These are phyloP conservation scores for Spodoptera littoralis DNA, from an alignment of 2,888 invertebrate genomes.

Conservation along the genomic window DNA sequence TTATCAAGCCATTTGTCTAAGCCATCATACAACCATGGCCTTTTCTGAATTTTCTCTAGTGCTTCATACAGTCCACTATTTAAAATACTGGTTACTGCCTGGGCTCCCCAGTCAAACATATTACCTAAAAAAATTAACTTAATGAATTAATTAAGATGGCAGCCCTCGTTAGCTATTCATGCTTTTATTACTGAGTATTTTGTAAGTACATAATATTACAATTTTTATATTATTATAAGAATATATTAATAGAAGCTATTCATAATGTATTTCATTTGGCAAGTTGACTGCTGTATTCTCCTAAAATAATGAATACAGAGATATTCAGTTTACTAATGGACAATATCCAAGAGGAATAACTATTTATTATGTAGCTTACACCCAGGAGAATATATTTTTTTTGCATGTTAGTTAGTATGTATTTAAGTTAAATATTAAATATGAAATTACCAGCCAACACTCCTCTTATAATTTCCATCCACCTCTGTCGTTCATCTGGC, in stretches of 20 bases:
- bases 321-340: too few species aligned
- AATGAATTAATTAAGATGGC: conserved; percentile 31
- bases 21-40: conserved; percentile 97
- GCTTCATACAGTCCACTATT: conserved; percentile 96
- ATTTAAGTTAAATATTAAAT: neutral
- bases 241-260: too few species aligned
- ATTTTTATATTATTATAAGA: conserved; percentile 13
- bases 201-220: conserved; percentile 16
- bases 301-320: too few species aligned
- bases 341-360: too few species aligned
- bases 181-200: conserved; percentile 11
- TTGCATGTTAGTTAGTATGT: neutral
- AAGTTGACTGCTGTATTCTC: too few species aligned
- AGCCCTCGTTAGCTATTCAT: conserved; percentile 15
- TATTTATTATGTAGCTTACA: too few species aligned
- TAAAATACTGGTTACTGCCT: conserved; percentile 95
- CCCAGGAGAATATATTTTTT: too few species aligned
- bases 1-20: conserved; percentile 95
- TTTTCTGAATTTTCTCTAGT: conserved; percentile 93
- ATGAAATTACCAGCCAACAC: conserved; percentile 89
- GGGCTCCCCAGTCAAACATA: conserved; percentile 99
- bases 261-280: too few species aligned
- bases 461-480: conserved; percentile 91
- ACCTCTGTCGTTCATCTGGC: conserved; percentile 87
- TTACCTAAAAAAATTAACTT: conserved; percentile 90